Base-by-base conservation (phyloP, 2,888 invertebrate species). In the Rhamphomyia laevipes region DNA sequence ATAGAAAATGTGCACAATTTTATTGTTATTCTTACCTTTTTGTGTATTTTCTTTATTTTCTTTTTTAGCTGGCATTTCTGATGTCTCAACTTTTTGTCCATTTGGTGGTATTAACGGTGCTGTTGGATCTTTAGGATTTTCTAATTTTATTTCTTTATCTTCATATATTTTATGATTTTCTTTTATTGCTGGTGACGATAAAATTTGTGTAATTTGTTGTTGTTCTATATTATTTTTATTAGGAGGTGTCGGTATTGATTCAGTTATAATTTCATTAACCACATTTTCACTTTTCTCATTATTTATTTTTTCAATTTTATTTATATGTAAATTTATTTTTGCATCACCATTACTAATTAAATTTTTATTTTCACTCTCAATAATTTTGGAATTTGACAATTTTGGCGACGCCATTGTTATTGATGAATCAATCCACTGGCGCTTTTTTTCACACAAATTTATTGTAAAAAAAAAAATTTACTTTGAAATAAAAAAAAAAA, bases 371-470 rank as follows among this genome's bases (percentile, higher is more conserved):
- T 40, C 18, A 23, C 9, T 15, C 10, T 44, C 44, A 13, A 13
- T 13, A 33, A 17, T 44, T 33, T 17, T 33, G 13, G 44, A 35
- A 35, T 44, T 50, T 50, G 46, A 46, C 42, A 18, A 44, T 47
- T 49, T 49, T 49, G 49, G 49, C 43, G 50, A 50, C 50, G 50
- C 50, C 50, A 50, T 50, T 47, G 46, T 47, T 27, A 23, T 42
- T 21, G 17, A 40, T 18, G 17, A 13, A 40, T 18, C 49, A 43
- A 40, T 18, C 18, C 18, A 40, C 40, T 40, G 40, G 40, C 40
- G 40, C 40, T 40, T 40, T 40, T 40, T 40, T 40, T 11, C n/a
- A 9, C 16, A 12, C 18, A 5, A 13, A 18, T 18, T 40, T 9
- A 9, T 27, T 27, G 9, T 7, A 27, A 27, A 2, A 27, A 27